phyloP scores from a whole-genome alignment of 2,797 vertebrate genomes.

The Intellagama lesueurii region DNA sequence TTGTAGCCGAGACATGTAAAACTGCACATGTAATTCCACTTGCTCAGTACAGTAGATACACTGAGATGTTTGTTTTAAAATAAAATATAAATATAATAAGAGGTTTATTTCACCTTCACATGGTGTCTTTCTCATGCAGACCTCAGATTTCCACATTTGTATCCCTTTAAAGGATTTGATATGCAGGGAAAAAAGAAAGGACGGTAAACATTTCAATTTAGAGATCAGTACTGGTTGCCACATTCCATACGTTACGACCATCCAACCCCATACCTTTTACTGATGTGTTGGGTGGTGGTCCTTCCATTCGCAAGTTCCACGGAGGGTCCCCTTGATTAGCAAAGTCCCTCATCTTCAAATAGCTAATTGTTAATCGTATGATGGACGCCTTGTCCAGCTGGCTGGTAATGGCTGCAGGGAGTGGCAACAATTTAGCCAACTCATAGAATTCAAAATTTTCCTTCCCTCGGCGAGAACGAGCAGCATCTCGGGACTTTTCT shows the following conservation, averaged over 20 bases:
- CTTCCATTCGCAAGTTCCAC: conserved; percentile 96
- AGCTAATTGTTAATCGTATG: conserved; percentile 98
- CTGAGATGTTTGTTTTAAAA: conserved; percentile 56
- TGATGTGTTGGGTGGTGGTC: conserved; percentile 96
- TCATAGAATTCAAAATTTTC: conserved; percentile 99
- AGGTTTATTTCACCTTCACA: conserved; percentile 84
- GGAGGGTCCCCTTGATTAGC: conserved; percentile 97
- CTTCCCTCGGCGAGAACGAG: conserved; percentile 94
- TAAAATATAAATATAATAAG: conserved; percentile 76
- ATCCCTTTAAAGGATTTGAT: conserved; percentile 87
- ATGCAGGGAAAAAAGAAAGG: conserved; percentile 85
- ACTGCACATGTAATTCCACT: conserved; percentile 39
- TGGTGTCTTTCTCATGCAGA: conserved; percentile 85
- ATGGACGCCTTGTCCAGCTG: conserved; percentile 99
- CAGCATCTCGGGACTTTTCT: conserved; percentile 97
- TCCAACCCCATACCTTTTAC: conserved; percentile 90
- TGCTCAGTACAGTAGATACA: conserved; percentile 54
- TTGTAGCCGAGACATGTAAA: conserved; percentile 36
- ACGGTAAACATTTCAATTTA: conserved; percentile 78
- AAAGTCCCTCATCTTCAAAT: conserved; percentile 99
- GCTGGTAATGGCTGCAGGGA: conserved; percentile 97
- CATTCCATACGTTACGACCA: conserved; percentile 49
- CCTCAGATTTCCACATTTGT: conserved; percentile 86
- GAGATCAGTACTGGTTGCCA: conserved; percentile 62
- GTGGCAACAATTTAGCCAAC: conserved; percentile 96